These are phyloP conservation scores for Chymomyza fuscimana DNA, from an alignment of 2,888 invertebrate species.

Conservation along the genomic window DNA sequence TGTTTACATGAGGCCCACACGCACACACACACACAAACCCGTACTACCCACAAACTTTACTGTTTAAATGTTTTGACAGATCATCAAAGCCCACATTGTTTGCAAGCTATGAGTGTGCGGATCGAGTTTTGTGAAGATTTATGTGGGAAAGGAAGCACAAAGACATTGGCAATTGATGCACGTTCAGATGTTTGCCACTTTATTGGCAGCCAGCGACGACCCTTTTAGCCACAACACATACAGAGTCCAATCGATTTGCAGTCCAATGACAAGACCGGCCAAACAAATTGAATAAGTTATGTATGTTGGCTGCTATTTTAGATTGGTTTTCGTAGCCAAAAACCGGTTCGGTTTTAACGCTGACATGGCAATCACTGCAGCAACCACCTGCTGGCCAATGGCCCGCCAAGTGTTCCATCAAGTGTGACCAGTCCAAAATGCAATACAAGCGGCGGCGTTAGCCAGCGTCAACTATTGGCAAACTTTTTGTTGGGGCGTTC, in stretches of 20 bases:
- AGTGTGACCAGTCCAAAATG: neutral
- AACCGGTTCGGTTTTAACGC: conserved; percentile 51
- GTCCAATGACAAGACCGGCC: conserved; percentile 10
- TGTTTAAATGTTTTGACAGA: neutral
- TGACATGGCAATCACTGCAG: conserved; percentile 44
- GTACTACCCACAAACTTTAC: neutral
- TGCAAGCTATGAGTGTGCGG: neutral
- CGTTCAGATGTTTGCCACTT: conserved; percentile 21
- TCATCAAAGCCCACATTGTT: neutral
- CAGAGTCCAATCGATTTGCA: neutral
- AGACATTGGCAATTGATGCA: conserved; percentile 12
- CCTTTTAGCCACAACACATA: conserved; percentile 37
- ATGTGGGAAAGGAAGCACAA: conserved; percentile 50
- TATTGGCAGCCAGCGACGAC: conserved; percentile 32
- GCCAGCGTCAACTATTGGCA: neutral
- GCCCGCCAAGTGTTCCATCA: neutral
- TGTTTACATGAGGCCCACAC: neutral
- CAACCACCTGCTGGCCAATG: conserved; percentile 30
- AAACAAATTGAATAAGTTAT: conserved; percentile 63
- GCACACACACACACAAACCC: neutral
- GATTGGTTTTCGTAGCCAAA: conserved; percentile 9
- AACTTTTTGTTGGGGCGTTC: neutral
- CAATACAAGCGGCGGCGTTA: neutral
- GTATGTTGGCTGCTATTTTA: conserved; percentile 35
- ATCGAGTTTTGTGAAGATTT: conserved; percentile 41